Base-by-base conservation (phyloP, 2,113 vertebrate genomes). In the Condylura cristata region DNA sequence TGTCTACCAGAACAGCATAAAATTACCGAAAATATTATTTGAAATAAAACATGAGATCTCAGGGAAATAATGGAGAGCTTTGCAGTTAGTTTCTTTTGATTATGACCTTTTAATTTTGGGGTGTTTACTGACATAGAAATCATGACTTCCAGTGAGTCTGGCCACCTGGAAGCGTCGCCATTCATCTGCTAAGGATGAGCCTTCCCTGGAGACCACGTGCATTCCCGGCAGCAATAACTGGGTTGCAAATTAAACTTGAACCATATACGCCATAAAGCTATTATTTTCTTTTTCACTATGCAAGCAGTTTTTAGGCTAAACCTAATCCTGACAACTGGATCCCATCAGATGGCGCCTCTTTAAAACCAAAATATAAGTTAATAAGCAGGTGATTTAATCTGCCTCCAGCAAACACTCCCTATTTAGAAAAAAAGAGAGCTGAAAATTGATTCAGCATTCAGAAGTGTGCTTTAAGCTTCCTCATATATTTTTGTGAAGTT, bases 321-420 rank as follows among this genome's bases (percentile, higher is more conserved):
- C 61, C 72, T 96, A 91, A 97, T 96, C 85, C 81, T 70, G 48
- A 94, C 66, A 63, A 95, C 74, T 72, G 37, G 72, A 75, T 91
- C 78, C 79, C 6, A 6, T 91, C 78, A 95, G 60, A 46, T 76
- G 91, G 94, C 4, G 3, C 82, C 90, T 95, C 82, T 91, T 90
- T 90, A 91, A 97, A 95, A 79, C 68, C 58, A 84, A 94, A 96
- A 74, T 68, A 10, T 44, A 88, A 90, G 60, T 96, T 96, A 96
- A 90, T 92, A 95, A 92, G 88, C 89, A 79, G 76, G 72, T 96
- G 89, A 96, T 81, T 79, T 79, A 89, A 86, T 78, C 48, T 74
- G 91, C 93, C 94, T 65, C 78, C 11, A 3, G 96, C 89, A 93
- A 94, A 90, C 83, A 93, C 56, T 74, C 79, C 87, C 63, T 68